Evolutionary conservation across 2,797 vertebrate genomes (phyloP).

Genomic region (Benthosema pterotum): DNA sequence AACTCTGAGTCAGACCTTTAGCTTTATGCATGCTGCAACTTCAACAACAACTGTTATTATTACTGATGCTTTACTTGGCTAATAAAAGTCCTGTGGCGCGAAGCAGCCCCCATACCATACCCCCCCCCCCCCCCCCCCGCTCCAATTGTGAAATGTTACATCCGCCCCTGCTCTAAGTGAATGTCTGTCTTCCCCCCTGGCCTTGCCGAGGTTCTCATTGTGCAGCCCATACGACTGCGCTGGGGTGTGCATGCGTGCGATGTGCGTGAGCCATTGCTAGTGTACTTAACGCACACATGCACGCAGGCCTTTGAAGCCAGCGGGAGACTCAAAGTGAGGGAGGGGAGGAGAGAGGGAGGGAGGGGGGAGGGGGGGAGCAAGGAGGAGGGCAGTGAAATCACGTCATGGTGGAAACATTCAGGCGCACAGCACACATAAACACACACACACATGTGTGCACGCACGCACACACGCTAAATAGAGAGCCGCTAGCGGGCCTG

Average conservation of each 20-base stretch:
- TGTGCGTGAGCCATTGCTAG: not conserved
- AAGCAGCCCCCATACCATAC: too few species aligned
- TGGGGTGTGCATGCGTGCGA: constrained; percentile 7
- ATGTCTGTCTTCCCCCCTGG: constrained; percentile 14
- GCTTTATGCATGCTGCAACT: too few species aligned
- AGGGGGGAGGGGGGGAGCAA: constrained; percentile 57
- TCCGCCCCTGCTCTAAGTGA: too few species aligned
- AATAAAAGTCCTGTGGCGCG: too few species aligned
- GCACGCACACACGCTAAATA: not conserved
- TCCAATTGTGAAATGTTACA: too few species aligned
- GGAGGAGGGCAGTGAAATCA: constrained; percentile 67
- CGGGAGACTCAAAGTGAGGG: constrained; percentile 53
- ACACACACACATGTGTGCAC: constrained; percentile 24
- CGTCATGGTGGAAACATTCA: constrained; percentile 83
- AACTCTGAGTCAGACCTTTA: too few species aligned
- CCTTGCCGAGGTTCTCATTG: constrained; percentile 16
- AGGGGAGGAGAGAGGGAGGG: constrained; percentile 43
- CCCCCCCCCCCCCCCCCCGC: too few species aligned
- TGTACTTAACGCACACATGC: not conserved
- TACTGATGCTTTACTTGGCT: too few species aligned
- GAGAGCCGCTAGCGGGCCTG: constrained; percentile 50
- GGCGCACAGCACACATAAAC: constrained; percentile 66
- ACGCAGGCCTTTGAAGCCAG: constrained; percentile 28
- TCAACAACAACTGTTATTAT: too few species aligned
- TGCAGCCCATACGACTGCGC: not conserved